Evolutionary conservation across 2,113 vertebrate species (phyloP).

Genomic region (Columba janthina): DNA sequence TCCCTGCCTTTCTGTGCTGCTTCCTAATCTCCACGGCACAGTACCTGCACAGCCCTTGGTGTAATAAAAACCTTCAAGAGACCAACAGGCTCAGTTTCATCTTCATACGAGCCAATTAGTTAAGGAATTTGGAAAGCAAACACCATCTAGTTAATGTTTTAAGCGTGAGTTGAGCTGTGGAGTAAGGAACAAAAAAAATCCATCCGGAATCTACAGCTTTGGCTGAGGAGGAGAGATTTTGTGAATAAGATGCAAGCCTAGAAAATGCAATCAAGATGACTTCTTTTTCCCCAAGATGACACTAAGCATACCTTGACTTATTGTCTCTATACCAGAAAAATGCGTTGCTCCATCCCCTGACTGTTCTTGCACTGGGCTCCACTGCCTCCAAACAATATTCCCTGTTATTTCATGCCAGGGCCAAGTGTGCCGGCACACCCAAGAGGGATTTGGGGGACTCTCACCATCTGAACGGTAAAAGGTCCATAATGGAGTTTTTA

Average conservation of each 20-base stretch:
- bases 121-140: neutral
- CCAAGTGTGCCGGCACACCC: rapidly evolving
- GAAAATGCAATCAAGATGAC: neutral
- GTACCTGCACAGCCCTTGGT: neutral
- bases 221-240: neutral
- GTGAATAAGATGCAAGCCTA: neutral
- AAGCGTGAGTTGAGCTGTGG: neutral
- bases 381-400: neutral
- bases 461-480: neutral
- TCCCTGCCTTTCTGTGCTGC: neutral
- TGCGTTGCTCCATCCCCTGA: neutral
- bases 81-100: neutral
- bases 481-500: neutral
- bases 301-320: neutral
- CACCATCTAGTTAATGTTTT: neutral
- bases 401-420: neutral
- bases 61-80: neutral
- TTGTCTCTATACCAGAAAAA: neutral
- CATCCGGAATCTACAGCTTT: neutral
- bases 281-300: neutral
- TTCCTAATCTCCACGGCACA: neutral
- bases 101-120: neutral
- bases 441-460: neutral
- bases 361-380: neutral
- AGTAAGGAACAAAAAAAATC: neutral